A percentile compares a stretch with the other conserved stretches of the same genome.
phyloP scores from a whole-genome alignment of 1,140 invertebrate species.

The Penaeus indicus region DNA sequence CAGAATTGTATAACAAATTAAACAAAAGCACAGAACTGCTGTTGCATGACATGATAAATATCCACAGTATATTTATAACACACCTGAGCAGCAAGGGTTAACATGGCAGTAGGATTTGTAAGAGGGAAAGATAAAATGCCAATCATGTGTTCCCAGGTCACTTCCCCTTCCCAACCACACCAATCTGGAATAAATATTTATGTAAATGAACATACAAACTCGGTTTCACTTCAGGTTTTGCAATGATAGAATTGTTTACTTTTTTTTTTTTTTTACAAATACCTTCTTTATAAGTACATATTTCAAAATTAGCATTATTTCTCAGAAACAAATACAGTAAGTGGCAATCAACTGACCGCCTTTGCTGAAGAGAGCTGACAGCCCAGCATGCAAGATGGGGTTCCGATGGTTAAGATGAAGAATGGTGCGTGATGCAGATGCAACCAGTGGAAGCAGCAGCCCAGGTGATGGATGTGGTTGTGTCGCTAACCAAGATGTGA shows the following conservation, averaged over 20 bases:
- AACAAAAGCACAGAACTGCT: neutral
- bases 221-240: no score
- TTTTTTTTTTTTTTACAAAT: neutral
- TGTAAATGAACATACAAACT: neutral
- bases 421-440: slow-evolving; percentile 71
- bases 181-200: slow-evolving; percentile 39
- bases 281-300: neutral
- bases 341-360: slow-evolving; percentile 1
- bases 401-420: slow-evolving; percentile 67
- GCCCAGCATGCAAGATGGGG: slow-evolving; percentile 46
- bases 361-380: slow-evolving; percentile 46
- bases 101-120: slow-evolving; percentile 54
- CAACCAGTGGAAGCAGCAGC: slow-evolving; percentile 71
- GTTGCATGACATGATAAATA: neutral
- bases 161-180: slow-evolving; percentile 49
- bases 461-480: slow-evolving; percentile 72
- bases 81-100: slow-evolving; percentile 53
- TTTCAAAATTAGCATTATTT: neutral
- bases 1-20: neutral
- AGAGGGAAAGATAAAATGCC: slow-evolving; percentile 52
- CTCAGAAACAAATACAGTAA: neutral
- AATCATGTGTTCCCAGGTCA: slow-evolving; percentile 37
- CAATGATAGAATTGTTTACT: neutral
- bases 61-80: no score
- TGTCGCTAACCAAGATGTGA: slow-evolving; percentile 69